phyloP scores from a whole-genome alignment of 1,140 invertebrate species.

The Antheraea pernyi region DNA sequence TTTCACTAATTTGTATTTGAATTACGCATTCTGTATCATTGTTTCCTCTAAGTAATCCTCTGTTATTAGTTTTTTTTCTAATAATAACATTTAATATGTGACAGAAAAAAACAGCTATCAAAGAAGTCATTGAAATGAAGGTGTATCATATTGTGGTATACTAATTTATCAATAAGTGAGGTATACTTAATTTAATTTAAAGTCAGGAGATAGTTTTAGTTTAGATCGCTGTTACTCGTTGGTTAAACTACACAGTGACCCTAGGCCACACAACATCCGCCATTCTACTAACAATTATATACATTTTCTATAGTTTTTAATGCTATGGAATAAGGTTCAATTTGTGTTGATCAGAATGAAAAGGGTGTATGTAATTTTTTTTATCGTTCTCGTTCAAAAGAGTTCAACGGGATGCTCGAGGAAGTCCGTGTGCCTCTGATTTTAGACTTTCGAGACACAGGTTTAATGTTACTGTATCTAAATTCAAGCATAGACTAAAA shows the following conservation, averaged over 20 bases:
- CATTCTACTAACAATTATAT: slow-evolving; percentile 32
- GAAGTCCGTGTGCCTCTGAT: slow-evolving; percentile 43
- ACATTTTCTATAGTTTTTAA: slow-evolving; percentile 27
- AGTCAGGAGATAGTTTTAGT: neutral
- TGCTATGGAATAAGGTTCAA: slow-evolving; percentile 20
- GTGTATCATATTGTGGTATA: too few relatives aligned
- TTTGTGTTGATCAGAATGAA: slow-evolving; percentile 13
- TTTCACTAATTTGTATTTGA: too few relatives aligned
- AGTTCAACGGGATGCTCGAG: slow-evolving; percentile 62
- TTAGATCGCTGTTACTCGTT: slow-evolving; percentile 8
- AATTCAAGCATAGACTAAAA: neutral
- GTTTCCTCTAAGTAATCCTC: too few relatives aligned
- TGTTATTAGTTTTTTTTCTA: too few relatives aligned
- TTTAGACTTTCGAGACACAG: neutral
- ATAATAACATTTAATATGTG: too few relatives aligned
- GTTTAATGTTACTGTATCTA: neutral
- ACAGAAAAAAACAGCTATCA: too few relatives aligned
- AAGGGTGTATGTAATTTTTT: slow-evolving; percentile 35
- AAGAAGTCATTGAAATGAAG: too few relatives aligned
- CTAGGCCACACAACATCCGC: slow-evolving; percentile 67
- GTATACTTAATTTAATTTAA: too few relatives aligned
- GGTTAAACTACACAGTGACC: slow-evolving; percentile 41
- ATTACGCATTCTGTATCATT: too few relatives aligned
- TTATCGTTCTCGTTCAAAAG: slow-evolving; percentile 48
- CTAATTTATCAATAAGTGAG: too few relatives aligned